Conservation (phyloP, 2,888 invertebrate genomes). For the Drosophila parthenogenetica region DNA sequence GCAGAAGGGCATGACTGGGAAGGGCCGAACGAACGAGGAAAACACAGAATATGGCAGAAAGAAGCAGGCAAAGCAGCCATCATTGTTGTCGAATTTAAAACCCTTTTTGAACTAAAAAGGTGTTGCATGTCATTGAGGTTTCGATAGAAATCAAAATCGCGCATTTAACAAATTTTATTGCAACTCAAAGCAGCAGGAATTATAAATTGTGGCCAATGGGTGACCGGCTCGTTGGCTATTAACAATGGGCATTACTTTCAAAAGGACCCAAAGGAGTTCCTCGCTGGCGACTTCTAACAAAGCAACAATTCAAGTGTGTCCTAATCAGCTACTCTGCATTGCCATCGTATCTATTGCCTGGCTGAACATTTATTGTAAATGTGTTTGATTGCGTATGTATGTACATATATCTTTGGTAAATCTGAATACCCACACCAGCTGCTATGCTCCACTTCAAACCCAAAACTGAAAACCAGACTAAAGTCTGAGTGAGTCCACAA, state of each 20-base stretch:
- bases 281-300: slow-evolving; percentile 34
- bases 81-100: slow-evolving; percentile 42
- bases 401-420: slow-evolving; percentile 11
- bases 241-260: slow-evolving; percentile 42
- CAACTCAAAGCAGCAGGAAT: slow-evolving; percentile 47
- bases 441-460: background rate
- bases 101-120: slow-evolving; percentile 52
- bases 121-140: slow-evolving; percentile 67
- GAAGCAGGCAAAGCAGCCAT: slow-evolving; percentile 20
- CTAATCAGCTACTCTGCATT: slow-evolving; percentile 59
- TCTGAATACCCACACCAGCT: slow-evolving; percentile 9
- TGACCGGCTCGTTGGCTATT: slow-evolving; percentile 54
- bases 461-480: background rate
- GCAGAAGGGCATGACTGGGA: background rate
- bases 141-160: slow-evolving; percentile 69
- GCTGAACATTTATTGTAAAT: slow-evolving; percentile 49
- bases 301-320: slow-evolving; percentile 61
- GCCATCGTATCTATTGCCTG: slow-evolving; percentile 35
- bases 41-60: background rate
- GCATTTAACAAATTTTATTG: slow-evolving; percentile 70
- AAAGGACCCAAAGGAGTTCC: slow-evolving; percentile 8
- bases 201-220: slow-evolving; percentile 63
- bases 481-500: background rate
- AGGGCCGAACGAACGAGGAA: background rate
- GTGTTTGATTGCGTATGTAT: slow-evolving; percentile 22